These are phyloP conservation scores for Hapalemur alaotrensis DNA, from an alignment of 2,797 vertebrate species.

Conservation along the genomic window DNA sequence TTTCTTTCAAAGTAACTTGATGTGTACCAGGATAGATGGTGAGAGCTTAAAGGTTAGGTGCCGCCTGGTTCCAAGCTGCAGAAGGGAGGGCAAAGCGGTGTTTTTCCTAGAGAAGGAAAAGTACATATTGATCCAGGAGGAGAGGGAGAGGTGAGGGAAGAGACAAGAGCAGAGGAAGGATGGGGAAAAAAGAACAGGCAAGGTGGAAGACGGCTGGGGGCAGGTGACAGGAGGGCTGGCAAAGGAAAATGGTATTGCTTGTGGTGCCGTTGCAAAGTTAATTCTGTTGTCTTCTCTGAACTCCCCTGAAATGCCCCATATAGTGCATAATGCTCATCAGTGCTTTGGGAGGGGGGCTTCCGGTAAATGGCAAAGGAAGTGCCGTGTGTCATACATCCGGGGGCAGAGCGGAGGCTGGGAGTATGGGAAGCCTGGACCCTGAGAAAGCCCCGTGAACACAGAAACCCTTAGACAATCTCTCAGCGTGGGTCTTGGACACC, in stretches of 20 bases:
- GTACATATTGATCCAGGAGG: background rate
- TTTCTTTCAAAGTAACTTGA: background rate
- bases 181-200: background rate
- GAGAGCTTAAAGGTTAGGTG: background rate
- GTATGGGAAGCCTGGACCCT: background rate
- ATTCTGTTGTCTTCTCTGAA: background rate
- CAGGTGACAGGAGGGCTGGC: background rate
- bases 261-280: background rate
- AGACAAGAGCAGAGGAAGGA: background rate
- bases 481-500: background rate
- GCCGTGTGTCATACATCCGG: background rate
- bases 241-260: background rate
- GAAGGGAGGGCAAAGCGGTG: background rate
- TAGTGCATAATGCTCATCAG: background rate
- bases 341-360: background rate
- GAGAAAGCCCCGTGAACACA: fast-evolving
- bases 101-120: background rate
- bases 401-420: background rate
- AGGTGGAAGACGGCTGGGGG: background rate
- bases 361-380: background rate
- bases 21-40: background rate
- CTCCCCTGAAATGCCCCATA: background rate
- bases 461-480: background rate
- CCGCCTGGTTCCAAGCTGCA: background rate
- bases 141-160: background rate